Percentiles rank a stretch among this genome's conserved stretches.
Conservation (phyloP, 2,888 invertebrate genomes). For the Papilio demoleus region DNA sequence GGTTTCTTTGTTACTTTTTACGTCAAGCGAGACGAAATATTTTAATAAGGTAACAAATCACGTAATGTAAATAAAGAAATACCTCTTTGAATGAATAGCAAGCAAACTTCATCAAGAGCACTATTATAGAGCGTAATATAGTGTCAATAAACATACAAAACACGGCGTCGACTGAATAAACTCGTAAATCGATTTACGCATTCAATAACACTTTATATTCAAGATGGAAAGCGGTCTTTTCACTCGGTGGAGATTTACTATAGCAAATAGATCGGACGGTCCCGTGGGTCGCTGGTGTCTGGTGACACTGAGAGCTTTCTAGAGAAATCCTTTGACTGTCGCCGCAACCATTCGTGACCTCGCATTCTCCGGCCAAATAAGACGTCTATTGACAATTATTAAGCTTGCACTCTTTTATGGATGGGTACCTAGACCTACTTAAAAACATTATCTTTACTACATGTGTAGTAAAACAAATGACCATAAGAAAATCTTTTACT, state of each 20-base stretch:
- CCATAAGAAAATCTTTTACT: too few species aligned
- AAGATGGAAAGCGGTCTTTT: constrained; percentile 64
- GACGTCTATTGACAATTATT: constrained; percentile 20
- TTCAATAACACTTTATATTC: constrained; percentile 35
- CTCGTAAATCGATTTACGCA: constrained; percentile 29
- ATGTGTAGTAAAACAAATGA: too few species aligned
- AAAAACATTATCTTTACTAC: too few species aligned
- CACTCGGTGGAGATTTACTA: constrained; percentile 63
- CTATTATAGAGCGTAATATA: constrained; percentile 13
- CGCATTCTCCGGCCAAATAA: constrained; percentile 53
- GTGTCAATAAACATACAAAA: constrained; percentile 20
- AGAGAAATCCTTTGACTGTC: constrained; percentile 53
- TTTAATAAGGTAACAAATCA: not conserved
- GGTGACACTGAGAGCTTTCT: constrained; percentile 68
- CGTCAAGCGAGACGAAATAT: not conserved
- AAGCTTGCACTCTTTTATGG: not conserved
- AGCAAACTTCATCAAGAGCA: not conserved
- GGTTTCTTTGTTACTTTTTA: not conserved
- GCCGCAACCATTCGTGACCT: constrained; percentile 59
- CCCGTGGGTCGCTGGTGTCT: constrained; percentile 56
- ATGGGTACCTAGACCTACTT: not conserved
- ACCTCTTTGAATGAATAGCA: not conserved
- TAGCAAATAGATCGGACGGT: constrained; percentile 53
- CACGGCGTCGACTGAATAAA: constrained; percentile 44
- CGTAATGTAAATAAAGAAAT: not conserved